Base-by-base conservation (phyloP, 1,140 invertebrate species). In the Saccostrea cuccullata region DNA sequence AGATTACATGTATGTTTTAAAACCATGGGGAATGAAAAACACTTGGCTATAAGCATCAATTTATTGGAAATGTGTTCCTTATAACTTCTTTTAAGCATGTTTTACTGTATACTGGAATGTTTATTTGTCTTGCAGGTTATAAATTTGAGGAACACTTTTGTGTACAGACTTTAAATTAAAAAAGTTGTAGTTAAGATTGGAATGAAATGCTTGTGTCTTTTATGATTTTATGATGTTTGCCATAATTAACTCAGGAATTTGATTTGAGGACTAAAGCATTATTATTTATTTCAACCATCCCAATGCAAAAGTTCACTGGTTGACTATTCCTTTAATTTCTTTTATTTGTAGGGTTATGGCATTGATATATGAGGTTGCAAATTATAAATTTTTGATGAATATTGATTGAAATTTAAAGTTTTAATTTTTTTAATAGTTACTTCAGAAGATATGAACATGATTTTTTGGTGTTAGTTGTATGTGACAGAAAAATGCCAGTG, bases 221-320 rank as follows among this genome's bases (percentile, higher is more conserved):
- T 6, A 64, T 64, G 15, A 20, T 64, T 17, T 64, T 6, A 64
- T 64, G 15, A 20, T 20, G 70, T 77, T 77, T 30, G 70, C 26
- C 70, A 77, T 36, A 30, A 26, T 77, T 15, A 30, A 77, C 70
- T 77, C 70, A 30, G 70, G 70, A 77, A 30, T 77, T 9, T 77
- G 70, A 2, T 36, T 77, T 77, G 30, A 8, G 9, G 47, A 30
- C 11, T 30, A 26, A n/a, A n/a, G 26, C 70, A 77, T 77, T 17
- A 77, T 77, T 17, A 13, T 77, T 36, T 77, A 77, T 77, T 77
- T 64, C 17, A n/a, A 36, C 30, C 30, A 36, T 36, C 58, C 58
- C 17, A 20, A 64, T 6, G 15, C n/a, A 64, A 20, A n/a, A 20
- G 17, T 64, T 20, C 5, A 20, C n/a, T 64, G 58, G 58, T n/a